phyloP scores from a whole-genome alignment of 2,113 vertebrate species.

The Hippotragus niger region DNA sequence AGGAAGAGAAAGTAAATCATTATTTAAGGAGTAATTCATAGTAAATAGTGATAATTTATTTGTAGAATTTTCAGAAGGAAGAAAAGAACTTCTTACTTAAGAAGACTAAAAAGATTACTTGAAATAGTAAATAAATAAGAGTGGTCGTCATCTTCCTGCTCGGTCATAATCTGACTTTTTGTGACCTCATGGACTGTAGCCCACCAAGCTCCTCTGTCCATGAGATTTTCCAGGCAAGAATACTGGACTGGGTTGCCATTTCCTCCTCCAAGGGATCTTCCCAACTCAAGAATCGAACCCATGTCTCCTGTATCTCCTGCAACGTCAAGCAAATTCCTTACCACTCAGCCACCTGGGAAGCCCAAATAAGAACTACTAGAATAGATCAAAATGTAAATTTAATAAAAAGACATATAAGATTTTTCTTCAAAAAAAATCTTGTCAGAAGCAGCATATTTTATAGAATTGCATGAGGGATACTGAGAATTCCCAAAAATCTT shows the following conservation, averaged over 20 bases:
- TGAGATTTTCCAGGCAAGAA: neutral
- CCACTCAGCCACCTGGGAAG: neutral
- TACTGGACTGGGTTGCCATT: neutral
- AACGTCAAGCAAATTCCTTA: neutral
- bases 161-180: neutral
- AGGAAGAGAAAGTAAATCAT: neutral
- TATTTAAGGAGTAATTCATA: neutral
- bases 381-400: neutral
- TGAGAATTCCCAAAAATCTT: neutral
- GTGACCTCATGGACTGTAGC: neutral
- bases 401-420: neutral
- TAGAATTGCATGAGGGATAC: neutral
- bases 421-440: neutral
- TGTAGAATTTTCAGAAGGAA: neutral
- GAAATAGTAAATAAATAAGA: neutral
- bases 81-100: neutral
- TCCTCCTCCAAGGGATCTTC: neutral
- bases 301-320: neutral
- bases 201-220: neutral
- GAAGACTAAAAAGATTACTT: neutral
- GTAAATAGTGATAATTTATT: neutral
- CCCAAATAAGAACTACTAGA: neutral
- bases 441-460: neutral
- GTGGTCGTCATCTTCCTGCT: neutral
- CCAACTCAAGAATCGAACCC: neutral